These are phyloP conservation scores for Coremacera marginata DNA, from an alignment of 2,888 invertebrate genomes.

Conservation along the genomic window DNA sequence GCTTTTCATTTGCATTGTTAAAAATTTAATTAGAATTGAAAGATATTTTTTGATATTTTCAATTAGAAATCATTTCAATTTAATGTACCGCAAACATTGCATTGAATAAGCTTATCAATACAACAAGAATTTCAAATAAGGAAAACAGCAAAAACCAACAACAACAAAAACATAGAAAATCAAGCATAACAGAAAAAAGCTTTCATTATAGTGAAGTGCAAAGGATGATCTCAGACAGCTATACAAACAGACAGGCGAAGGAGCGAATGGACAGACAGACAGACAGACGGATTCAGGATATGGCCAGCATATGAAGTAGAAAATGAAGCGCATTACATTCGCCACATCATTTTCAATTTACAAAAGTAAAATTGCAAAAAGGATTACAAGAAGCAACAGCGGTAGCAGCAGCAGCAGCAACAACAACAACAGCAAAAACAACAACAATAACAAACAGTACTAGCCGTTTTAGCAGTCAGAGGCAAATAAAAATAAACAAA, in stretches of 20 bases:
- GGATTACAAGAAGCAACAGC: conserved; percentile 4
- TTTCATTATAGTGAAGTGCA: background rate
- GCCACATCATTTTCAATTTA: conserved; percentile 32
- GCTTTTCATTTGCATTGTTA: background rate
- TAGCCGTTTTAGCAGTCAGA: background rate
- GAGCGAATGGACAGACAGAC: background rate
- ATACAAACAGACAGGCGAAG: background rate
- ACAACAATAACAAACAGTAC: background rate
- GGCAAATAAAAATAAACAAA: background rate
- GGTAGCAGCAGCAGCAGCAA: background rate
- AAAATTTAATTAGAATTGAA: background rate
- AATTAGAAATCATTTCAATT: background rate
- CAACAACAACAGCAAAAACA: background rate
- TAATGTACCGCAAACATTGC: background rate
- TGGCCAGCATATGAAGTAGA: background rate
- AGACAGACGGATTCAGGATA: background rate
- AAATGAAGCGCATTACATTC: conserved; percentile 29
- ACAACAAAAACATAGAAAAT: background rate
- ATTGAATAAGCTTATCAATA: background rate
- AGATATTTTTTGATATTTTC: conserved; percentile 3
- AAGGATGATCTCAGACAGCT: background rate
- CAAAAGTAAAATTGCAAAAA: conserved; percentile 28
- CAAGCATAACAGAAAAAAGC: background rate
- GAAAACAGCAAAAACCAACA: conserved; percentile 1
- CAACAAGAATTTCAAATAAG: background rate